phyloP scores from a whole-genome alignment of 2,797 vertebrate species.

The Prunella strophiata region DNA sequence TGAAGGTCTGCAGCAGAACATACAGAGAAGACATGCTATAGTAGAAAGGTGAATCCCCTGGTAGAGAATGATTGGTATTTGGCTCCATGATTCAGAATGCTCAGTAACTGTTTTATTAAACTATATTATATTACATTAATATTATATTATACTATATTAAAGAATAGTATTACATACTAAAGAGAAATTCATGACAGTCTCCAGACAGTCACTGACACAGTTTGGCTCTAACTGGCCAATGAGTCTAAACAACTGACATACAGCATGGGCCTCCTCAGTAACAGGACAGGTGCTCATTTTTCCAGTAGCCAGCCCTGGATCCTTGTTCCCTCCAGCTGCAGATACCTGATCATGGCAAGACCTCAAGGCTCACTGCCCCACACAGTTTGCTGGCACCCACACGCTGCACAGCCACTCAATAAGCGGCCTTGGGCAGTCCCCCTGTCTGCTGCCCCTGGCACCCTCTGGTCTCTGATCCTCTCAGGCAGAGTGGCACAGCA shows the following conservation, averaged over 20 bases:
- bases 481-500: neutral
- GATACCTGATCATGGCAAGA: neutral
- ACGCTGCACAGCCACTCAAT: neutral
- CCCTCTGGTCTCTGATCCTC: neutral
- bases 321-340: neutral
- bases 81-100: too few species aligned
- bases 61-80: too few species aligned
- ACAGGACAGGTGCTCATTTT: neutral
- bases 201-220: too few species aligned
- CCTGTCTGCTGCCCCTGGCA: neutral
- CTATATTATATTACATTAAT: too few species aligned
- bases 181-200: too few species aligned
- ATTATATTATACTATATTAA: too few species aligned
- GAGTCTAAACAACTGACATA: too few species aligned
- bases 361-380: neutral
- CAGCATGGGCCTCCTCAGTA: neutral
- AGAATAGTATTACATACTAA: too few species aligned
- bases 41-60: too few species aligned
- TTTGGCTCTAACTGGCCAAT: too few species aligned
- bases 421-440: neutral
- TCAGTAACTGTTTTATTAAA: too few species aligned
- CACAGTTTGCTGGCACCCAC: neutral
- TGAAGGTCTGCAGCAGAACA: neutral
- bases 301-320: neutral
- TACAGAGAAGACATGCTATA: neutral